Percentiles rank a stretch among this genome's conserved stretches.
Evolutionary conservation across 2,797 vertebrate genomes (phyloP).

Genomic region (Malacoctenus gilli): DNA sequence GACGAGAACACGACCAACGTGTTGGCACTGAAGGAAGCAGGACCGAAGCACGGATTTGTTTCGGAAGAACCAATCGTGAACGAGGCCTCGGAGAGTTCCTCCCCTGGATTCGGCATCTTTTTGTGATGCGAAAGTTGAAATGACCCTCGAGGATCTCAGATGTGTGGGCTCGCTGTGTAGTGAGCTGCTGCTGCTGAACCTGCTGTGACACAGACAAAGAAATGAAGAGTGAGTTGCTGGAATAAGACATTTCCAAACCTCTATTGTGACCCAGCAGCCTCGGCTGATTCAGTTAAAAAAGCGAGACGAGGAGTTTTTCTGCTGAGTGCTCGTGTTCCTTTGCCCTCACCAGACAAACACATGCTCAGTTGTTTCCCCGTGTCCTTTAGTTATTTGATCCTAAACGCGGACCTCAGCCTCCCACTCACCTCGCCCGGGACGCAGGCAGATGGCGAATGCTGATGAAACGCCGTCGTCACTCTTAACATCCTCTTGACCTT

Average conservation of each 20-base stretch:
- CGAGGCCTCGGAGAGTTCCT: too few species aligned
- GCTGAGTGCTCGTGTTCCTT: slow-evolving; percentile 30
- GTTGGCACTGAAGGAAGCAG: too few species aligned
- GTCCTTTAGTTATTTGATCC: slow-evolving; percentile 24
- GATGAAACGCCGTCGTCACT: slow-evolving; percentile 6
- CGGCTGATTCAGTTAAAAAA: slow-evolving; percentile 34
- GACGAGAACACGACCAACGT: too few species aligned
- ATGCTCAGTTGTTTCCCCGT: background rate
- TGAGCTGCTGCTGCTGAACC: too few species aligned
- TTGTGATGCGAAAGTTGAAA: too few species aligned
- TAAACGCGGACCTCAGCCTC: background rate
- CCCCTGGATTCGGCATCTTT: too few species aligned
- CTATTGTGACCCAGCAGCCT: slow-evolving; percentile 37
- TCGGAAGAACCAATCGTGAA: too few species aligned
- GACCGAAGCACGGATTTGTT: too few species aligned
- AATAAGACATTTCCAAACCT: slow-evolving; percentile 22
- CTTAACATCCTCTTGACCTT: background rate
- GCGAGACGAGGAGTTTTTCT: slow-evolving; percentile 28
- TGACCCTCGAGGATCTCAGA: too few species aligned
- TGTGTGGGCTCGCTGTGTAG: too few species aligned
- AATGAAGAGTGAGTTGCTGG: slow-evolving; percentile 30
- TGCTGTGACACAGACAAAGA: slow-evolving; percentile 3
- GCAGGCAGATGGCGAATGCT: background rate
- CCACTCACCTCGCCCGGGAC: slow-evolving; percentile 5
- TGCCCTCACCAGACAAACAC: slow-evolving; percentile 10